Evolutionary conservation across 1,140 invertebrate species (phyloP).

Genomic region (Conopomorpha cramerella): DNA sequence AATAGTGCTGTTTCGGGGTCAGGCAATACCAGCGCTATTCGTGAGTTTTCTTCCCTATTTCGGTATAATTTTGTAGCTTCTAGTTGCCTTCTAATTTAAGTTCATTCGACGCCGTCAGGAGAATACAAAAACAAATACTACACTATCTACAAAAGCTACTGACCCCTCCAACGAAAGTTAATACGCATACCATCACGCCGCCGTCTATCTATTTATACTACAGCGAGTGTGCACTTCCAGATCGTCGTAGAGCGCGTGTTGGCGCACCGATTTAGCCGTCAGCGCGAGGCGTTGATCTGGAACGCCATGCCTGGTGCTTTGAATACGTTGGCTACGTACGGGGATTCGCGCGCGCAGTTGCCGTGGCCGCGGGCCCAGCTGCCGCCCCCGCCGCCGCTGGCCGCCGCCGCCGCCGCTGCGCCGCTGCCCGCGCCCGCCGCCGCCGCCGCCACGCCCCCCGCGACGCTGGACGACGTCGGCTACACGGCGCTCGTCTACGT

Average conservation of each 20-base stretch:
- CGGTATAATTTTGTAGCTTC: too few species aligned
- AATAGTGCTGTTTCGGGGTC: too few species aligned
- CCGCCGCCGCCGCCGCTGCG: slow-evolving; percentile 15
- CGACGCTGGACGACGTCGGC: slow-evolving; percentile 65
- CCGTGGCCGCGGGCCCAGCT: slow-evolving; percentile 31
- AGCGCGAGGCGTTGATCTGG: slow-evolving; percentile 82
- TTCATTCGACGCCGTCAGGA: too few species aligned
- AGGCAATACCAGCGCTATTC: too few species aligned
- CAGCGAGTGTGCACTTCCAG: too few species aligned
- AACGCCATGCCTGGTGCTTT: slow-evolving; percentile 87
- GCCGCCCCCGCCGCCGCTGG: slow-evolving; percentile 12
- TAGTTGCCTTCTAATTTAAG: too few species aligned
- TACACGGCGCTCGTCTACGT: slow-evolving; percentile 92
- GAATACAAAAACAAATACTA: too few species aligned
- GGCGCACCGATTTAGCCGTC: slow-evolving; percentile 63
- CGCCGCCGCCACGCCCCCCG: slow-evolving; percentile 26
- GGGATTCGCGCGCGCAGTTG: slow-evolving; percentile 62
- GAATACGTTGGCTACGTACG: slow-evolving; percentile 80
- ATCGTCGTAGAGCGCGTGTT: slow-evolving; percentile 87
- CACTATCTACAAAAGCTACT: too few species aligned
- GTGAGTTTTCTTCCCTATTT: too few species aligned
- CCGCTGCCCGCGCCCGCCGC: slow-evolving; percentile 31
- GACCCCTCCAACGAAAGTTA: too few species aligned
- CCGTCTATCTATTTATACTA: too few species aligned
- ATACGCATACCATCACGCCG: too few species aligned